Evolutionary conservation across 53 echinoderm and acorn worm genomes (phyloP), one percentile per base, ranked within the genome.

Genomic region (Mesocentrotus franciscanus): DNA sequence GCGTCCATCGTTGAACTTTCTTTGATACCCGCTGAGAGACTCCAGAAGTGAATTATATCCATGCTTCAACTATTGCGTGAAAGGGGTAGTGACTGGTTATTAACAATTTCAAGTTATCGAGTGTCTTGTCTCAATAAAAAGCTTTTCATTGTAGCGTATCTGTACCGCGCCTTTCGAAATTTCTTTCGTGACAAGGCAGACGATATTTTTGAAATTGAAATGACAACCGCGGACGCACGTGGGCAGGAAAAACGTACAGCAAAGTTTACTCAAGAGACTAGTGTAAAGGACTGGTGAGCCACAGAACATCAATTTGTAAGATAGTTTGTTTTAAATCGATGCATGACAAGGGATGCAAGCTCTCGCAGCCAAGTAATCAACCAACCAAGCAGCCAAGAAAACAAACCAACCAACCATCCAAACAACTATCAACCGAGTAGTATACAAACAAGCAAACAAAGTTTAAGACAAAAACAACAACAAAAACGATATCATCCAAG

Each of bases 1-100:
- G 81, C 81, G 36, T 81, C 20, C 81, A 81, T 81, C 8, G 81
- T 81, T 81, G 81, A 11, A 81, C 81, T 81, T 20, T 81, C 42
- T 39, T 16, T 81, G 42, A 20, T 5, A 81, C 81, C 20, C 81
- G 18, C 81, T 9, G 8, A 81, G 81, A 39, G 81, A 81, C 81
- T 13, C 17, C 36, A 81, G 8, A 76, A 81, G 22, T 81, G 39
- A 81, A 81, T 81, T 81, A 81, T 42, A 81, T 81, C 81, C 81
- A 81, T 81, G 81, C 81, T 81, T 20, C 81, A 81, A 20, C 42
- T 81, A 81, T 1, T 81, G 81, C 81, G 22, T 81, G 81, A 36
- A 42, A 33, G 18, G 20, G 1, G 33, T 18, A 39, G 81, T 81
- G 81, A 81, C 10, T 81, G 81, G 81, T 20, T 32, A 34, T 42